A percentile compares a stretch with the other conserved stretches of the same genome.
phyloP scores from a whole-genome alignment of 2,113 vertebrate genomes.

The Corapipo altera region DNA sequence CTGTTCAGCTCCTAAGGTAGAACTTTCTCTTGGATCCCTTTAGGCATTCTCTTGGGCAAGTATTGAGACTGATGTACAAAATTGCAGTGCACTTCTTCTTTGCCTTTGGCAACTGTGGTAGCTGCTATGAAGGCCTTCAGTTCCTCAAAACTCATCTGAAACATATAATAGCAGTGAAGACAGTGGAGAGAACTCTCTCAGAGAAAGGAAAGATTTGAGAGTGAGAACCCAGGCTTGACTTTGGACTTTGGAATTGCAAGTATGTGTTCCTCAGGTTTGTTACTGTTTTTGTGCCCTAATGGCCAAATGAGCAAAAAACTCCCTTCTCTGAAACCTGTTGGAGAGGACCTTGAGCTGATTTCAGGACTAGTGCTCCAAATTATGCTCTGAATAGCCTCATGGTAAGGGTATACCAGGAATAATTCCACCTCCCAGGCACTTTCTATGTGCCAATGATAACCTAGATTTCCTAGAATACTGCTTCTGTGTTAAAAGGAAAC shows the following conservation, averaged over 20 bases:
- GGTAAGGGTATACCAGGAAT: neutral
- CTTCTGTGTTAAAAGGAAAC: neutral
- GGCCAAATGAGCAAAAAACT: neutral
- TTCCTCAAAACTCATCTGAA: neutral
- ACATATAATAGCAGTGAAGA: neutral
- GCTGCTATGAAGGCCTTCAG: neutral
- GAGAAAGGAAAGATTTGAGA: neutral
- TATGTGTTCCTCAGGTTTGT: neutral
- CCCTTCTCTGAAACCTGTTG: neutral
- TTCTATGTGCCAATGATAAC: neutral
- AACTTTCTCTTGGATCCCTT: neutral
- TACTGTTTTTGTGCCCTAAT: neutral
- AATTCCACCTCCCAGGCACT: neutral
- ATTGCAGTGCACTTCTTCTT: neutral
- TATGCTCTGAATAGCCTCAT: neutral
- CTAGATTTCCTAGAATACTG: neutral
- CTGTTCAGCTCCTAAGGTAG: neutral
- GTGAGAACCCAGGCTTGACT: neutral
- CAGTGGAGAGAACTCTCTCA: neutral
- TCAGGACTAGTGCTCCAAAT: neutral
- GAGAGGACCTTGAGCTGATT: neutral
- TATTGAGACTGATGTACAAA: neutral
- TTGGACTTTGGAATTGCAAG: neutral
- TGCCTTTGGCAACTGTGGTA: neutral
- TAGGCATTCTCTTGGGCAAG: neutral